Conservation (phyloP, 2,797 vertebrate genomes). For the Periophthalmus magnuspinnatus region DNA sequence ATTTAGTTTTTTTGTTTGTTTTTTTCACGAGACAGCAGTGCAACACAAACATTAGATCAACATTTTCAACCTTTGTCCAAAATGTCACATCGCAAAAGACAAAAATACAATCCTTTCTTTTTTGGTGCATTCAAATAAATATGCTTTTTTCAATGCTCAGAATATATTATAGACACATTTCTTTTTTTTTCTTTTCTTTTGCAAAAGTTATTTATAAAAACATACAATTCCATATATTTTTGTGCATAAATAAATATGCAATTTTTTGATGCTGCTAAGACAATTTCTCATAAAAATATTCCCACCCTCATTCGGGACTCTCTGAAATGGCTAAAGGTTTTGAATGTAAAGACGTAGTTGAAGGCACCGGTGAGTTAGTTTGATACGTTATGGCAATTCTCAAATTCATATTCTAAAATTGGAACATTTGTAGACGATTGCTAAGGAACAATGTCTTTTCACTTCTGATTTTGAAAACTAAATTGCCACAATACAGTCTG, state of each 20-base stretch:
- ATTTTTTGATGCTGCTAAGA: conserved; percentile 73
- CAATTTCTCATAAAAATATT: conserved; percentile 73
- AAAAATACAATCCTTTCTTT: conserved; percentile 54
- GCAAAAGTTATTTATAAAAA: conserved; percentile 62
- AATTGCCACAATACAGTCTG: too few species aligned
- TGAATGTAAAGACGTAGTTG: not conserved
- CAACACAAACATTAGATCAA: conserved; percentile 75
- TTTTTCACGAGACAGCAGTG: conserved; percentile 60
- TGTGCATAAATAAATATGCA: conserved; percentile 76
- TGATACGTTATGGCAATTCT: too few species aligned
- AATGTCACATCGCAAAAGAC: conserved; percentile 65
- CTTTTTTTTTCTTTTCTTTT: conserved; percentile 56
- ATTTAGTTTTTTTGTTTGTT: not conserved
- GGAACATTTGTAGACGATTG: not conserved
- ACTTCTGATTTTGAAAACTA: not conserved
- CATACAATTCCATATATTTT: conserved; percentile 55
- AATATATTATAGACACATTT: conserved; percentile 65
- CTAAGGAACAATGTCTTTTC: not conserved
- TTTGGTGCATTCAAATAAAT: conserved; percentile 77
- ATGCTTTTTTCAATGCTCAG: conserved; percentile 76
- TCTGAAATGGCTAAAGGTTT: conserved; percentile 7
- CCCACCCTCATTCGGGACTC: conserved; percentile 43
- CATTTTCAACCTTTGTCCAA: conserved; percentile 64
- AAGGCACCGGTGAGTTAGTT: conserved; percentile 11
- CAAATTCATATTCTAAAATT: not conserved